A percentile compares a stretch with the other conserved stretches of the same genome.
These are phyloP conservation scores for Aculops lycopersici DNA, from an alignment of 1,140 invertebrate genomes.

Conservation along the genomic window DNA sequence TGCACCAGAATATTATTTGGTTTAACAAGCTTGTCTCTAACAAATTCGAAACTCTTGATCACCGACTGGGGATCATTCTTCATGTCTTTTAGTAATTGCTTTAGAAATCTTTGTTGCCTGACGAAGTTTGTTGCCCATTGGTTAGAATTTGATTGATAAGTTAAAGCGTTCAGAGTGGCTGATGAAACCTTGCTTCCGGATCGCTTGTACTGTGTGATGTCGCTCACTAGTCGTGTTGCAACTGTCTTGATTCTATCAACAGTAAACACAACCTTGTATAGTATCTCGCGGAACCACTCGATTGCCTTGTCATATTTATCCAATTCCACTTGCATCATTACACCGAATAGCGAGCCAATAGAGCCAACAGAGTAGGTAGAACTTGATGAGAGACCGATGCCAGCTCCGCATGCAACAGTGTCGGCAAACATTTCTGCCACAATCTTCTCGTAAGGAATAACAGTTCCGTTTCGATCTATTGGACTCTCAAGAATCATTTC, in stretches of 20 bases:
- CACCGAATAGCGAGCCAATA: constrained; percentile 2
- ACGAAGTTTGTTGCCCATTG: constrained; percentile 29
- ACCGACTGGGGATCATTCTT: constrained; percentile 20
- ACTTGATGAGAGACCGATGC: constrained; percentile 22
- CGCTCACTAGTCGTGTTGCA: constrained; percentile 31
- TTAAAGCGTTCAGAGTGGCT: constrained; percentile 26
- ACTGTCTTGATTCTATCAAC: constrained; percentile 37
- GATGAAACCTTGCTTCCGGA: constrained; percentile 24
- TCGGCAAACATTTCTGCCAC: constrained; percentile 38
- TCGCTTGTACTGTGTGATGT: constrained; percentile 32
- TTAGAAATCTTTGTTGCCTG: constrained; percentile 39
- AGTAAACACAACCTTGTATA: constrained; percentile 33
- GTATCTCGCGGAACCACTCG: constrained; percentile 35
- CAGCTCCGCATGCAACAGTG: constrained; percentile 24
- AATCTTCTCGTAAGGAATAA: constrained; percentile 25
- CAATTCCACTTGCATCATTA: constrained; percentile 30
- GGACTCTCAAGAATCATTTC: constrained; percentile 29
- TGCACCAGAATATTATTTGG: constrained; percentile 29
- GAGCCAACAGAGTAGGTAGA: constrained; percentile 16
- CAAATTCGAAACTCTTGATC: constrained; percentile 19
- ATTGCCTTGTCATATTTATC: constrained; percentile 37
- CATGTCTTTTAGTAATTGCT: constrained; percentile 25
- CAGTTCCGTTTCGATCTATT: constrained; percentile 17
- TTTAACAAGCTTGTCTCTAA: constrained; percentile 25
- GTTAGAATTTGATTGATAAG: constrained; percentile 35